These are phyloP conservation scores for Siniperca undulata DNA, from an alignment of 2,797 vertebrate genomes.

Conservation along the genomic window DNA sequence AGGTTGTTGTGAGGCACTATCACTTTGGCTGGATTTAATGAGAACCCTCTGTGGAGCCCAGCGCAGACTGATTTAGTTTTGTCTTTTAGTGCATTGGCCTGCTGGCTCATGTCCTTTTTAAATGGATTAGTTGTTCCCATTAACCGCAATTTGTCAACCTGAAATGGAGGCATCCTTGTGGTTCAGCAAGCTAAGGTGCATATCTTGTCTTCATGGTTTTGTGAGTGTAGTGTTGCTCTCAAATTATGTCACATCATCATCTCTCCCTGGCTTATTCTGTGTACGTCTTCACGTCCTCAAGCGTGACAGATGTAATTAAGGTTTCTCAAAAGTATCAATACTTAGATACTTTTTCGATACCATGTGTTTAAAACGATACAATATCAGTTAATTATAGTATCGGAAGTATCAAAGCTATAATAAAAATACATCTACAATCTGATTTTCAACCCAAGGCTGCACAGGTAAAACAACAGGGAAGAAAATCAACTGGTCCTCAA, in stretches of 20 bases:
- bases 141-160: constrained; percentile 63
- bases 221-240: constrained; percentile 7
- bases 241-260: constrained; percentile 32
- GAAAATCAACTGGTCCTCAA: too few relatives aligned
- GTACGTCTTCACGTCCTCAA: too few relatives aligned
- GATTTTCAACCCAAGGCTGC: too few relatives aligned
- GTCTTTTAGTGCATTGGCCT: constrained; percentile 54
- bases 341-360: too few relatives aligned
- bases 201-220: constrained; percentile 12
- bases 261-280: neutral
- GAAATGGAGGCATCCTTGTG: constrained; percentile 48
- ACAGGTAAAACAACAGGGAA: too few relatives aligned
- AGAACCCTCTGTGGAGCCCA: constrained; percentile 40
- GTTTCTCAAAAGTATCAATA: too few relatives aligned
- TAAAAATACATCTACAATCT: too few relatives aligned
- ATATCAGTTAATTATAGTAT: too few relatives aligned
- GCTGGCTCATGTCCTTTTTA: constrained; percentile 58
- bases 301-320: too few relatives aligned
- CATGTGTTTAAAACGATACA: too few relatives aligned
- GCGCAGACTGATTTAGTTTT: constrained; percentile 59
- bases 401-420: too few relatives aligned
- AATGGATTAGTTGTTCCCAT: constrained; percentile 68
- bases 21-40: constrained; percentile 59
- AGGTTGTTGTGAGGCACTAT: constrained; percentile 50
- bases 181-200: constrained; percentile 39